These are phyloP conservation scores for Syngnathus rostellatus DNA, from an alignment of 2,797 vertebrate species.

Conservation along the genomic window DNA sequence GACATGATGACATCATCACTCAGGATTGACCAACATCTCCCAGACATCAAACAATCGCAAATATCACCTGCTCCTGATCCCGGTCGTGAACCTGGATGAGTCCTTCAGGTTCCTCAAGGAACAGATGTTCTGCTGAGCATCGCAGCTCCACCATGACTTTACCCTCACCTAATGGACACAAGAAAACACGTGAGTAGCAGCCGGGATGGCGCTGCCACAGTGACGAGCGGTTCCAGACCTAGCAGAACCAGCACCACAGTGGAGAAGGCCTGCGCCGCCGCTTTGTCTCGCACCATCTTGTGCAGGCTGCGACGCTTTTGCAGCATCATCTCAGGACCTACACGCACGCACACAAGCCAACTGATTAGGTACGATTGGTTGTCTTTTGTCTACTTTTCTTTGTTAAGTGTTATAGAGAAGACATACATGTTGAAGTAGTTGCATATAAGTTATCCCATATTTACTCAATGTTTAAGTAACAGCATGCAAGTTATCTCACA, in stretches of 20 bases:
- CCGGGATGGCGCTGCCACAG: no score
- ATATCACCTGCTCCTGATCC: not conserved
- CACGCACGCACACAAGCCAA: not conserved
- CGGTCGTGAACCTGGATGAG: slow-evolving; percentile 34
- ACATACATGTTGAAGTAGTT: no score
- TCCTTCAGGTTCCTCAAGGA: slow-evolving; percentile 17
- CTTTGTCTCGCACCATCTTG: slow-evolving; percentile 42
- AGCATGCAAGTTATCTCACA: no score
- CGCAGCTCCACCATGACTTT: slow-evolving; percentile 52
- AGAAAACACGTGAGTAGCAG: not conserved
- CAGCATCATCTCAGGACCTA: slow-evolving; percentile 33
- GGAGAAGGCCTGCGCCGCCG: slow-evolving; percentile 52
- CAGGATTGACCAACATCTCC: not conserved
- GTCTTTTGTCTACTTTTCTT: not conserved
- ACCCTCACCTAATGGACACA: slow-evolving; percentile 18
- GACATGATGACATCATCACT: not conserved
- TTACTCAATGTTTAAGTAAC: no score
- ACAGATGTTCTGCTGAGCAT: slow-evolving; percentile 20
- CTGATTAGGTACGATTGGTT: not conserved
- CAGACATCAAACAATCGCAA: not conserved
- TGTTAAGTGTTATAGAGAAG: no score
- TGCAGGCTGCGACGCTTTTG: slow-evolving; percentile 32
- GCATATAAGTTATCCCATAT: no score
- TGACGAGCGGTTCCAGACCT: slow-evolving; percentile 19
- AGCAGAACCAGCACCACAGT: slow-evolving; percentile 48